These are phyloP conservation scores for Microctenopoma stevenorrisi DNA, from an alignment of 2,797 vertebrate genomes.

Conservation along the genomic window DNA sequence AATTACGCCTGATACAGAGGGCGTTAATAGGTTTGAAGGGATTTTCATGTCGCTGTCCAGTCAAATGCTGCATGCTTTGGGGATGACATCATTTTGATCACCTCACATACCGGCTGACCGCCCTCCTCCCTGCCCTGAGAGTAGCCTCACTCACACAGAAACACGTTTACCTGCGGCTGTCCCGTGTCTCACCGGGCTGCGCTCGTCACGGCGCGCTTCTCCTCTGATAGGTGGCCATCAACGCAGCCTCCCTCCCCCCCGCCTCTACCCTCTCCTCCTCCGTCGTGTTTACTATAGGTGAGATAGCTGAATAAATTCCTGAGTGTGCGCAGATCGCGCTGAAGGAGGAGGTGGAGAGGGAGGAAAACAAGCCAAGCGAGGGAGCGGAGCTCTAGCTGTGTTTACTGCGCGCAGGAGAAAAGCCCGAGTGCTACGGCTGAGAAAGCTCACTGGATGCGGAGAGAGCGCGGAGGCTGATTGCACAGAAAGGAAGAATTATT, in stretches of 20 bases:
- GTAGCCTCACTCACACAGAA: conserved; percentile 43
- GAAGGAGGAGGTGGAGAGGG: conserved; percentile 29
- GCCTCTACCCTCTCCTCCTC: conserved; percentile 13
- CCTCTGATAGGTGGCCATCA: conserved; percentile 69
- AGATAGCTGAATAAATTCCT: conserved; percentile 70
- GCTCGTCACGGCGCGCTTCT: conserved; percentile 54
- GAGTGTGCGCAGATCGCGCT: conserved; percentile 65
- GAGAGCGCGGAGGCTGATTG: conserved; percentile 32
- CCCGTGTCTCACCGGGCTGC: conserved; percentile 46
- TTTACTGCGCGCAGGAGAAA: conserved; percentile 38
- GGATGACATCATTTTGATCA: conserved; percentile 85
- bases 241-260: conserved; percentile 22
- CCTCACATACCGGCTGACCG: conserved; percentile 71
- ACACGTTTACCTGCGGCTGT: conserved; percentile 67
- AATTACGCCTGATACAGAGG: conserved; percentile 64
- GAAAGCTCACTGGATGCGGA: conserved; percentile 40
- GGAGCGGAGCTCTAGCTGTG: conserved; percentile 28
- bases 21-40: conserved; percentile 77
- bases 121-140: conserved; percentile 15
- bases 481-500: conserved; percentile 25
- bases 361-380: conserved; percentile 37
- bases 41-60: conserved; percentile 77
- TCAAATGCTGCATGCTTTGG: conserved; percentile 74
- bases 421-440: conserved; percentile 20
- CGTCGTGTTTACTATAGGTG: conserved; percentile 74